Percentiles rank a stretch among this genome's conserved stretches.
phyloP scores from a whole-genome alignment of 2,113 vertebrate species.

The Siphamia tubifer region DNA sequence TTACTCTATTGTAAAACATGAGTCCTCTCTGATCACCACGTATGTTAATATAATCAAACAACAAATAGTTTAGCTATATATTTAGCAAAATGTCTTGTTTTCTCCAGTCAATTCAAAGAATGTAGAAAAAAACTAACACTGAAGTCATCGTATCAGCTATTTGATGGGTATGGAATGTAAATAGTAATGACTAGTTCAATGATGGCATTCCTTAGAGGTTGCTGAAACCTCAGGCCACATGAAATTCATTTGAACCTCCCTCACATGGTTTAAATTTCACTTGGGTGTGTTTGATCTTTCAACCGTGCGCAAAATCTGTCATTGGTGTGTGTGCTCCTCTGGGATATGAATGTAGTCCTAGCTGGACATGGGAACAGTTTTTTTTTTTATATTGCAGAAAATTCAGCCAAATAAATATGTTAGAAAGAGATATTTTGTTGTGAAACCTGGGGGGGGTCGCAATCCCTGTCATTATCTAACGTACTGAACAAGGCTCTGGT shows the following conservation, averaged over 20 bases:
- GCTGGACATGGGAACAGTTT: not conserved
- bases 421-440: not conserved
- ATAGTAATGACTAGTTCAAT: constrained; percentile 19
- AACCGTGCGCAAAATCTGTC: constrained; percentile 19
- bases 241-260: constrained; percentile 10
- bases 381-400: not conserved
- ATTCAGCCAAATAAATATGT: not conserved
- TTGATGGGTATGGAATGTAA: constrained; percentile 5
- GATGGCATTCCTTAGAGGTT: not conserved
- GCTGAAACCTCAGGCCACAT: not conserved
- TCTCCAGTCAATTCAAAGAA: too few relatives aligned
- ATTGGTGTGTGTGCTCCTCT: constrained; percentile 1
- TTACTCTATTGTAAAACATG: not conserved
- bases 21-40: not conserved
- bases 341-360: not conserved
- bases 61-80: not conserved
- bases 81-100: not conserved
- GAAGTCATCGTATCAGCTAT: not conserved
- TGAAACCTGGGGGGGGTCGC: too few relatives aligned
- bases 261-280: not conserved
- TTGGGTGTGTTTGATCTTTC: constrained; percentile 11
- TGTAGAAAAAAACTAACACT: constrained; percentile 14
- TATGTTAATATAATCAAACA: not conserved
- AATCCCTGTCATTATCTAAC: constrained; percentile 9
- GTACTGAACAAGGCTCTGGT: not conserved